These are phyloP conservation scores for Taphrorychus bicolor DNA, from an alignment of 2,888 invertebrate species.

Conservation along the genomic window DNA sequence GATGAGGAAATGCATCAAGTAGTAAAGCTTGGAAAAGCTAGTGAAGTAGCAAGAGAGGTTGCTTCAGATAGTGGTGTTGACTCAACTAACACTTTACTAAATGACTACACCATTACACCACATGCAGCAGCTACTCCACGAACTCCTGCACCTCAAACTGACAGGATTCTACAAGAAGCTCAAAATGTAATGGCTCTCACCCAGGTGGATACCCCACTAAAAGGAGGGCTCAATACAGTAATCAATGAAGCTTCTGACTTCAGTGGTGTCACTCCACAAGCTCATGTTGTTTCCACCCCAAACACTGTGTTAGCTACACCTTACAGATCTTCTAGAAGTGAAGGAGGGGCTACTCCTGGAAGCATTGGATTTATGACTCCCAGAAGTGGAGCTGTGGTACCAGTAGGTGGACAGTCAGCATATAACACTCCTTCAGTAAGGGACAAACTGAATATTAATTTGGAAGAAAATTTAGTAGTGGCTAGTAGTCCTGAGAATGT, in stretches of 20 bases:
- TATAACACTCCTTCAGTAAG: constrained; percentile 74
- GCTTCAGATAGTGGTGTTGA: constrained; percentile 79
- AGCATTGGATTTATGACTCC: constrained; percentile 69
- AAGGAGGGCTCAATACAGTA: constrained; percentile 95
- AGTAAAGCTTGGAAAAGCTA: constrained; percentile 89
- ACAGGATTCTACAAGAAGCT: constrained; percentile 89
- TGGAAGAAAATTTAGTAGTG: constrained; percentile 77
- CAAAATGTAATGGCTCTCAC: constrained; percentile 98
- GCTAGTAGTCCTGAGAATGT: constrained; percentile 75
- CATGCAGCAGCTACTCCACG: constrained; percentile 76
- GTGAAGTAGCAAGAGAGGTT: constrained; percentile 89
- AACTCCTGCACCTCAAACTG: constrained; percentile 85
- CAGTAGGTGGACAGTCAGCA: constrained; percentile 46
- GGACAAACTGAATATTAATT: constrained; percentile 95
- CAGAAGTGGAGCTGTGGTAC: constrained; percentile 62
- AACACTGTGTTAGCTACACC: constrained; percentile 92
- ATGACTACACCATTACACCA: constrained; percentile 87
- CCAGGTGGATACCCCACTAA: constrained; percentile 96
- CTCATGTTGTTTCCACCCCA: constrained; percentile 78
- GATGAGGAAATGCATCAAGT: constrained; percentile 92
- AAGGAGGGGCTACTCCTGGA: constrained; percentile 61
- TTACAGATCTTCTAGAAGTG: constrained; percentile 75
- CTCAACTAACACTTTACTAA: constrained; percentile 85
- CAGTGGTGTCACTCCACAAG: constrained; percentile 79
- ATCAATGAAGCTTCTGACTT: constrained; percentile 87